Evolutionary conservation across 2,888 invertebrate genomes (phyloP).

Genomic region (Agapetus fuscipes): DNA sequence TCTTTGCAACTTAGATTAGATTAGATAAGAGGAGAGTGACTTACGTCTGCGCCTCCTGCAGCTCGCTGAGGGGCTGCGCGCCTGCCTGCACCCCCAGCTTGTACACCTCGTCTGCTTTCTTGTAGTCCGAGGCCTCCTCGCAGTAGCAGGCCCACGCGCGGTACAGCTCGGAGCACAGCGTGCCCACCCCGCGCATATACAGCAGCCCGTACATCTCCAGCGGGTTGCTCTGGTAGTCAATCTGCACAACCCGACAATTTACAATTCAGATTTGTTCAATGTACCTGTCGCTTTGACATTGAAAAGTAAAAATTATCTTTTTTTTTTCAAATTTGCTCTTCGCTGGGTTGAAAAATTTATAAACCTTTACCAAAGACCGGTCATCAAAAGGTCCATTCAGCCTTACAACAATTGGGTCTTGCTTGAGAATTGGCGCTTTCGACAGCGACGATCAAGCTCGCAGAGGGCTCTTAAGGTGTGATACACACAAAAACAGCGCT

Average conservation of each 20-base stretch:
- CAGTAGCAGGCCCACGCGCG: constrained; percentile 84
- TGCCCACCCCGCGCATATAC: constrained; percentile 70
- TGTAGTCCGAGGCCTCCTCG: constrained; percentile 71
- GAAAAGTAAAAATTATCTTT: too few species aligned
- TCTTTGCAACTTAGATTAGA: neutral
- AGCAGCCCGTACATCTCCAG: constrained; percentile 73
- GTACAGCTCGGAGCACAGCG: constrained; percentile 75
- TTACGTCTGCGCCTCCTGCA: constrained; percentile 65
- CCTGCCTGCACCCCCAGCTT: constrained; percentile 62
- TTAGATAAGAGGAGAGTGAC: constrained; percentile 25
- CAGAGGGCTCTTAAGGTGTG: too few species aligned
- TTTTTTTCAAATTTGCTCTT: too few species aligned
- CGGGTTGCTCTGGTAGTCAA: constrained; percentile 66
- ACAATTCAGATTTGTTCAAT: constrained; percentile 1
- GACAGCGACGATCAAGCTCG: too few species aligned
- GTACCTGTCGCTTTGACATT: too few species aligned
- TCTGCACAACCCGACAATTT: constrained; percentile 37
- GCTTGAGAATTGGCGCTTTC: too few species aligned
- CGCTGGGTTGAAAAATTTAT: too few species aligned
- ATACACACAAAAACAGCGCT: too few species aligned
- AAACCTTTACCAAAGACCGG: too few species aligned
- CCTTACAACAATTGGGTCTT: too few species aligned
- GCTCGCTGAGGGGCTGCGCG: constrained; percentile 71
- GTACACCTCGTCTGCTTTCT: constrained; percentile 75
- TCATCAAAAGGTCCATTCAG: too few species aligned